Evolutionary conservation across 2,113 vertebrate genomes (phyloP).

Genomic region (Mormoops blainvillei): DNA sequence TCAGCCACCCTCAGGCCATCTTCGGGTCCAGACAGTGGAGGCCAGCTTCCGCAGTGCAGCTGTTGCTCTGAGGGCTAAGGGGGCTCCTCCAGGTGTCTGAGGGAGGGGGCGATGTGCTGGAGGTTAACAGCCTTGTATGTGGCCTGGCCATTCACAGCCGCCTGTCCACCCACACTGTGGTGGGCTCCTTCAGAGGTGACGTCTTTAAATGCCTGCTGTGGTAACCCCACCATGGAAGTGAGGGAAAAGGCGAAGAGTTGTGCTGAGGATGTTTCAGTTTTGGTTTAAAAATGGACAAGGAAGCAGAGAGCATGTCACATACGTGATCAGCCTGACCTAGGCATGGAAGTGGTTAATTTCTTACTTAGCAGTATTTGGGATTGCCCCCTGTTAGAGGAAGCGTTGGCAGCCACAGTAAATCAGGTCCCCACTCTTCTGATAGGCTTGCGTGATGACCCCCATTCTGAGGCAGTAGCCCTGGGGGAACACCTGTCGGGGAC

Average conservation of each 20-base stretch:
- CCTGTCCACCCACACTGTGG: neutral
- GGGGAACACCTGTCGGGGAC: neutral
- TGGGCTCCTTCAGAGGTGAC: neutral
- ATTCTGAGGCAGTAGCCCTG: neutral
- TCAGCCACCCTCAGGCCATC: neutral
- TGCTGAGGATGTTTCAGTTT: neutral
- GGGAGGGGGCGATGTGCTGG: neutral
- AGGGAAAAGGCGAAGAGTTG: neutral
- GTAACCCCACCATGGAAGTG: neutral
- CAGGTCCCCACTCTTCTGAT: neutral
- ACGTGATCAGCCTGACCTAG: neutral
- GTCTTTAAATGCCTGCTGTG: neutral
- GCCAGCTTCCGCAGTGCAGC: neutral
- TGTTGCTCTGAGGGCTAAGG: neutral
- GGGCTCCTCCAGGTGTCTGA: neutral
- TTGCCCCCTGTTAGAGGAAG: neutral
- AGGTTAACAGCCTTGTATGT: neutral
- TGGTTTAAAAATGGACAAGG: neutral
- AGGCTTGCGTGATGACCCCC: neutral
- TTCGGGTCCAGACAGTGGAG: neutral
- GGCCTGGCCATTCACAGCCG: neutral
- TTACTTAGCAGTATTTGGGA: neutral
- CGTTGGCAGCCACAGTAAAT: neutral
- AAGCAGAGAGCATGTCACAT: neutral
- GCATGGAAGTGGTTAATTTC: neutral